Percentiles rank a stretch among this genome's conserved stretches.
Conservation (phyloP, 2,888 invertebrate genomes). For the Meghimatium bilineatum region DNA sequence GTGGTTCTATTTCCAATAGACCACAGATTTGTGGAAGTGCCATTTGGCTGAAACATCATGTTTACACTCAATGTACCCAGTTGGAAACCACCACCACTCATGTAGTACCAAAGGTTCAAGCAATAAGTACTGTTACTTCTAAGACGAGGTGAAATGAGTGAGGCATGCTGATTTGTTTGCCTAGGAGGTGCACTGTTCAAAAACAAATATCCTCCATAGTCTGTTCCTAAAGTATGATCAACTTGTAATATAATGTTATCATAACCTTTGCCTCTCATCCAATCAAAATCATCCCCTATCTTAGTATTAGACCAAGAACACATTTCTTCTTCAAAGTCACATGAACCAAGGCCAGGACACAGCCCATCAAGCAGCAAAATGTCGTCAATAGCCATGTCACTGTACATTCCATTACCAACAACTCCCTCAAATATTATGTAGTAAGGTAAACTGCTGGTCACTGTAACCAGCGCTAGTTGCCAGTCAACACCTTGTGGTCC, state of each 20-base stretch:
- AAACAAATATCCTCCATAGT: slow-evolving; percentile 83
- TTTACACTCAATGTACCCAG: slow-evolving; percentile 21
- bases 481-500: slow-evolving; percentile 70
- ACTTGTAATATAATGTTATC: slow-evolving; percentile 59
- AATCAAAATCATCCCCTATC: slow-evolving; percentile 74
- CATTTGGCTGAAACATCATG: not conserved
- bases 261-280: slow-evolving; percentile 67
- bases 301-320: slow-evolving; percentile 72
- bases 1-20: slow-evolving; percentile 58
- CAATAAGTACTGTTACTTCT: slow-evolving; percentile 60
- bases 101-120: slow-evolving; percentile 72
- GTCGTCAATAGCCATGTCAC: slow-evolving; percentile 75
- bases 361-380: slow-evolving; percentile 58
- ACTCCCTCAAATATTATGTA: slow-evolving; percentile 69
- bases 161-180: slow-evolving; percentile 83
- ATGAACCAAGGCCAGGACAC: slow-evolving; percentile 65
- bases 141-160: slow-evolving; percentile 74
- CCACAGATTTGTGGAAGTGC: slow-evolving; percentile 1
- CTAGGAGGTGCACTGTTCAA: slow-evolving; percentile 83
- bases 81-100: slow-evolving; percentile 50
- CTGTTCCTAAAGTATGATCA: slow-evolving; percentile 67
- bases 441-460: slow-evolving; percentile 54
- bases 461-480: slow-evolving; percentile 64
- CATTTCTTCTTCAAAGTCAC: slow-evolving; percentile 74
- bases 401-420: slow-evolving; percentile 60